Conservation (phyloP, 2,113 vertebrate genomes). For the Corythornis vintsioides region DNA sequence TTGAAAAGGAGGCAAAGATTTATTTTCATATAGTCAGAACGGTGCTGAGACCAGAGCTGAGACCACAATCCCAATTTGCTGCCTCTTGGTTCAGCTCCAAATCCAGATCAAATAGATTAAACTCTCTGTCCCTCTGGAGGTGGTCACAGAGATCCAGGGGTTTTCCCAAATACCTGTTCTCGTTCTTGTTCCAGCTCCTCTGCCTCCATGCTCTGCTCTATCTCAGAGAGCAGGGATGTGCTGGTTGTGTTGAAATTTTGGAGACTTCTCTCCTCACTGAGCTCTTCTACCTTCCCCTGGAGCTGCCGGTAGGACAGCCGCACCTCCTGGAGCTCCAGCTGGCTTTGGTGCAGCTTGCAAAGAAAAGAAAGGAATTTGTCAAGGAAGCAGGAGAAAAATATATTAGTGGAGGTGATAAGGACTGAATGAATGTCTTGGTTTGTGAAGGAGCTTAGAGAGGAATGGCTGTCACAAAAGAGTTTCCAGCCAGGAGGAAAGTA, state of each 20-base stretch:
- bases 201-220: conserved; percentile 98
- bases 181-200: conserved; percentile 97
- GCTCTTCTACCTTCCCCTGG: conserved; percentile 86
- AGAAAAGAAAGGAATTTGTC: background rate
- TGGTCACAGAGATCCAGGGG: background rate
- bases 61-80: background rate
- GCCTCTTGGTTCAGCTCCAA: background rate
- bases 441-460: background rate
- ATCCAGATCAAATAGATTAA: background rate
- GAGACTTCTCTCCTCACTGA: conserved; percentile 89
- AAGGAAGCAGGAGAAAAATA: background rate
- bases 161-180: conserved; percentile 85
- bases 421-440: background rate
- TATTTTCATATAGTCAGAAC: background rate
- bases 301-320: conserved; percentile 89
- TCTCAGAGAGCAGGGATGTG: conserved; percentile 92
- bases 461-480: background rate
- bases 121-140: background rate
- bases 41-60: background rate
- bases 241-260: conserved; percentile 86
- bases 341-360: conserved; percentile 88
- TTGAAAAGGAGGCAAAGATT: background rate
- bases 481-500: conserved; percentile 38
- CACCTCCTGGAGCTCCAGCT: conserved; percentile 92
- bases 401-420: background rate